Conservation (phyloP, 2,888 invertebrate species). For the Aricia artaxerxes region DNA sequence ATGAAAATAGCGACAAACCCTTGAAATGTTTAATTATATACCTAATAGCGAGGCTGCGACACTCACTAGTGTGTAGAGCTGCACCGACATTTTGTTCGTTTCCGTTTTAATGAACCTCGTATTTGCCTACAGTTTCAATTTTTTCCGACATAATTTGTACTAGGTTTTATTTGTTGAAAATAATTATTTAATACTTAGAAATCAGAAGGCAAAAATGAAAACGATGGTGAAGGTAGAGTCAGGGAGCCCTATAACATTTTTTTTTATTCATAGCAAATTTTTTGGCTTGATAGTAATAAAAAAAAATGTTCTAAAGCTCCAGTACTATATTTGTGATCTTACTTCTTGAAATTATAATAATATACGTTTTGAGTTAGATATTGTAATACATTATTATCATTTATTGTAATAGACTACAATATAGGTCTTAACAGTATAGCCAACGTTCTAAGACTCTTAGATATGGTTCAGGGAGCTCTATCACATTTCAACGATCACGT, state of each 20-base stretch:
- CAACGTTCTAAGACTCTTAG: conserved; percentile 26
- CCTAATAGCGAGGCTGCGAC: conserved; percentile 17
- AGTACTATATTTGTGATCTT: no score
- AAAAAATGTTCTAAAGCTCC: no score
- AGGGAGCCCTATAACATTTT: no score
- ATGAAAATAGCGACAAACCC: not conserved
- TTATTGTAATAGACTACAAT: not conserved
- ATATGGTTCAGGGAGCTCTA: conserved; percentile 26
- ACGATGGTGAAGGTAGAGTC: no score
- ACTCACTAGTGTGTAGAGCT: not conserved
- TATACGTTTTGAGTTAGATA: no score
- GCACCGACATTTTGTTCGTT: not conserved
- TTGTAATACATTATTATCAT: no score
- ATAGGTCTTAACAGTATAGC: not conserved
- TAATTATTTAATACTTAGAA: no score
- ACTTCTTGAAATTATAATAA: no score
- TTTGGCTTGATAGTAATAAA: no score
- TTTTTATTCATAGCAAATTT: no score
- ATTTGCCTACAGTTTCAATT: not conserved
- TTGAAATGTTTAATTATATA: conserved; percentile 22
- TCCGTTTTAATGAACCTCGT: not conserved
- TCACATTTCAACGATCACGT: not conserved
- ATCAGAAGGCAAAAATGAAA: no score
- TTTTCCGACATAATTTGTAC: not conserved
- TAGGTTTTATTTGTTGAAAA: not conserved